Evolutionary conservation across 2,113 vertebrate genomes (phyloP).

Genomic region (Australoheros scitulus): DNA sequence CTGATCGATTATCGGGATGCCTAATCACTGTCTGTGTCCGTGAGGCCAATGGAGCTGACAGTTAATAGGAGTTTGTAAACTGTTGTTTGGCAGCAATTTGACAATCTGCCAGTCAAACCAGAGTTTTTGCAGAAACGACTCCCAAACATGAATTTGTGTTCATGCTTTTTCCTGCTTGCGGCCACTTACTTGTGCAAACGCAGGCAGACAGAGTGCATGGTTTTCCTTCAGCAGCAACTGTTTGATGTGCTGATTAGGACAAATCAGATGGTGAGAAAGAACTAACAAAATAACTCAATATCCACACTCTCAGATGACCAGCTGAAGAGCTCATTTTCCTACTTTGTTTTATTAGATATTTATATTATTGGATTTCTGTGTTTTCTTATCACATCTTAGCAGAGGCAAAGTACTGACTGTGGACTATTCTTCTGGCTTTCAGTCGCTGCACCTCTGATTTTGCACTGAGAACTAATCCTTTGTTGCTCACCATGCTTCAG

Average conservation of each 20-base stretch:
- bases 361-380: not conserved
- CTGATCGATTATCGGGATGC: constrained; percentile 45
- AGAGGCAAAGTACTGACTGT: not conserved
- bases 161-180: not conserved
- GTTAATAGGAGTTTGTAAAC: not conserved
- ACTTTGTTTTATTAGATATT: not conserved
- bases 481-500: not conserved
- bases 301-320: not conserved
- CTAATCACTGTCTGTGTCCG: constrained; percentile 31
- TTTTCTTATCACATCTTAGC: not conserved
- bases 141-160: not conserved
- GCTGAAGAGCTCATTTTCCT: not conserved
- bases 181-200: not conserved
- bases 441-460: not conserved
- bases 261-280: not conserved
- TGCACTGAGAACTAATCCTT: not conserved
- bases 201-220: not conserved
- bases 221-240: not conserved
- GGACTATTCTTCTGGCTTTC: not conserved
- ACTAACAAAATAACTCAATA: not conserved
- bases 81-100: constrained; percentile 11
- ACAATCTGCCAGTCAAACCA: constrained; percentile 1
- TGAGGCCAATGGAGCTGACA: constrained; percentile 16
- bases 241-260: constrained; percentile 19
- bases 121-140: not conserved